phyloP scores from a whole-genome alignment of 2,888 invertebrate species.

The Branchipolynoe longqiensis region DNA sequence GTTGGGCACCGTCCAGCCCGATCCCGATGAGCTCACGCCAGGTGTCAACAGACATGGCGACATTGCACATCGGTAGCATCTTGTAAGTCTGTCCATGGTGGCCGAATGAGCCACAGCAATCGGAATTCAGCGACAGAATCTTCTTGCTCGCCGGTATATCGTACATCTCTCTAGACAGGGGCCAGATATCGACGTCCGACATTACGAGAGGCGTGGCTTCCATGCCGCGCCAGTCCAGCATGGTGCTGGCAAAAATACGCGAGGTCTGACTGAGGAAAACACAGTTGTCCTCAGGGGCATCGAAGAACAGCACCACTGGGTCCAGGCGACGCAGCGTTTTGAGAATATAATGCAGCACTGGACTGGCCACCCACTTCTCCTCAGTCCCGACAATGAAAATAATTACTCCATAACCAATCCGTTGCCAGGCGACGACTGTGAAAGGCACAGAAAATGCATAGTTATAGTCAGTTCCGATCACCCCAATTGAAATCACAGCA shows the following conservation, averaged over 20 bases:
- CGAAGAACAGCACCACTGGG: conserved; percentile 22
- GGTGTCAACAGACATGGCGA: conserved; percentile 33
- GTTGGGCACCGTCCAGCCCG: not conserved
- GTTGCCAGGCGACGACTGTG: conserved; percentile 36
- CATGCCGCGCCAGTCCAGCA: conserved; percentile 47
- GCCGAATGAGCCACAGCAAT: conserved; percentile 50
- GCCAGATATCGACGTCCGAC: conserved; percentile 54
- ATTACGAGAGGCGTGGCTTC: conserved; percentile 6
- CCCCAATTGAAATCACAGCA: conserved; percentile 2
- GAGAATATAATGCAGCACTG: not conserved
- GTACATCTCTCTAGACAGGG: conserved; percentile 29
- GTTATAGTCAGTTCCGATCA: conserved; percentile 41
- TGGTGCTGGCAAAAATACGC: conserved; percentile 6
- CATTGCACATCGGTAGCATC: conserved; percentile 52
- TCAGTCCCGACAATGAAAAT: conserved; percentile 6
- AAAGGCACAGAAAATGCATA: conserved; percentile 49
- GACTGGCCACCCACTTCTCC: conserved; percentile 23
- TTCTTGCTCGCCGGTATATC: conserved; percentile 6
- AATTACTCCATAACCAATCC: conserved; percentile 37
- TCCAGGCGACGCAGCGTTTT: not conserved
- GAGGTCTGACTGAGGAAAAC: conserved; percentile 26
- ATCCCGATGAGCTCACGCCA: conserved; percentile 41
- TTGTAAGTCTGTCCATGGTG: conserved; percentile 18
- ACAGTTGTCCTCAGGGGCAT: not conserved
- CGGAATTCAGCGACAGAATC: conserved; percentile 47